Percentiles rank a stretch among this genome's conserved stretches.
phyloP scores from a whole-genome alignment of 1,140 invertebrate genomes.

The Eueides isabella region DNA sequence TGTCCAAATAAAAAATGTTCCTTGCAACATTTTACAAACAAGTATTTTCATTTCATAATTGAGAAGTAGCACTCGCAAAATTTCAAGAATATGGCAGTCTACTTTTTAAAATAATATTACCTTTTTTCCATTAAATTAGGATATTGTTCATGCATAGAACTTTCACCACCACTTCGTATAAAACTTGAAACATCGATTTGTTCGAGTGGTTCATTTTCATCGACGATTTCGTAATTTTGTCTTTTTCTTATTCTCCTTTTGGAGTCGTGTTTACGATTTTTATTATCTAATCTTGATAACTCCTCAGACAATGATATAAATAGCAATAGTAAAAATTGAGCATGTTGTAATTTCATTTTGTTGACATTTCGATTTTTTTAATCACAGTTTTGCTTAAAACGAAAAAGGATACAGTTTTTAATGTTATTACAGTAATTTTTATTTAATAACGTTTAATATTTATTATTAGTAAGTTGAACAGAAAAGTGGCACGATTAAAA shows the following conservation, averaged over 20 bases:
- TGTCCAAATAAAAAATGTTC: no score
- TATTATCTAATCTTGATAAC: neutral
- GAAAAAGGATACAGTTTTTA: slow-evolving; percentile 12
- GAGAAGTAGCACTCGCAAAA: no score
- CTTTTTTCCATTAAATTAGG: neutral
- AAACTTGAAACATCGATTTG: slow-evolving; percentile 55
- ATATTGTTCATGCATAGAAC: slow-evolving; percentile 26
- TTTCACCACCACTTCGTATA: slow-evolving; percentile 45
- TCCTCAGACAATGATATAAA: slow-evolving; percentile 26
- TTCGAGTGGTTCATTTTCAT: slow-evolving; percentile 42
- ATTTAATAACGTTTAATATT: no score
- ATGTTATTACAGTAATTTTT: no score
- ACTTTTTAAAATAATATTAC: neutral
- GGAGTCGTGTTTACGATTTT: slow-evolving; percentile 2
- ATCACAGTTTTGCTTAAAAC: neutral
- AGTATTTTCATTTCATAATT: no score
- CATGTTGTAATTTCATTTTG: slow-evolving; percentile 23
- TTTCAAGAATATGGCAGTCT: no score
- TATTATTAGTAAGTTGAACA: no score
- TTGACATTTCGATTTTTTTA: slow-evolving; percentile 24
- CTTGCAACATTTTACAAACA: no score
- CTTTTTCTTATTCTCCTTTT: slow-evolving; percentile 31
- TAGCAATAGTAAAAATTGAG: slow-evolving; percentile 28
- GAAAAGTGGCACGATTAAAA: no score
- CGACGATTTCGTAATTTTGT: slow-evolving; percentile 33